A percentile compares a stretch with the other conserved stretches of the same genome.
Conservation (phyloP, 2,113 vertebrate species). For the Rana temporaria region DNA sequence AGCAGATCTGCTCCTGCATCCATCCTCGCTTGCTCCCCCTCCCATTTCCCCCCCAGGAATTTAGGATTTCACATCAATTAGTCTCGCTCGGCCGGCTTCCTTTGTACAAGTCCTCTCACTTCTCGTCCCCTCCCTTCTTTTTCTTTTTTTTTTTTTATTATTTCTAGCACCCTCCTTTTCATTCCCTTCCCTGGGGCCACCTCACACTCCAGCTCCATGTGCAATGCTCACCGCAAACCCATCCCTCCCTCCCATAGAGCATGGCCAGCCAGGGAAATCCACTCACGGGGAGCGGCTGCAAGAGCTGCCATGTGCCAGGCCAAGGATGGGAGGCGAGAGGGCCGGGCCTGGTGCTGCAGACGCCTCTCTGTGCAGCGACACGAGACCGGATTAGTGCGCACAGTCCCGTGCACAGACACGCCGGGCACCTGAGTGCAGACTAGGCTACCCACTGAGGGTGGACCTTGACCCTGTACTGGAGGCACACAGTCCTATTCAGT, state of each 20-base stretch:
- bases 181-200: conserved; percentile 51
- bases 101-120: conserved; percentile 39
- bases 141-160: background rate
- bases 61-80: conserved; percentile 56
- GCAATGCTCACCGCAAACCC: conserved; percentile 42
- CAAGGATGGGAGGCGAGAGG: background rate
- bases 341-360: background rate
- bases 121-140: background rate
- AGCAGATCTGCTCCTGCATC: conserved; percentile 28
- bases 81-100: conserved; percentile 44
- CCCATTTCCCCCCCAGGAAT: conserved; percentile 47
- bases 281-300: conserved; percentile 51
- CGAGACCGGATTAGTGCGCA: background rate
- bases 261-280: conserved; percentile 40
- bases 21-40: conserved; percentile 29
- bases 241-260: conserved; percentile 20
- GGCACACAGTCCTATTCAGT: background rate
- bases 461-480: background rate
- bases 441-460: background rate
- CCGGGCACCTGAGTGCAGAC: background rate
- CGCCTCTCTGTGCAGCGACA: background rate
- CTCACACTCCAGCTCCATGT: conserved; percentile 52
- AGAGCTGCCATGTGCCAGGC: conserved; percentile 44
- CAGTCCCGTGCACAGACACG: conserved; percentile 22
- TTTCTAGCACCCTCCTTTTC: conserved; percentile 45